These are phyloP conservation scores for Pangasianodon hypophthalmus DNA, from an alignment of 2,113 vertebrate genomes.

Conservation along the genomic window DNA sequence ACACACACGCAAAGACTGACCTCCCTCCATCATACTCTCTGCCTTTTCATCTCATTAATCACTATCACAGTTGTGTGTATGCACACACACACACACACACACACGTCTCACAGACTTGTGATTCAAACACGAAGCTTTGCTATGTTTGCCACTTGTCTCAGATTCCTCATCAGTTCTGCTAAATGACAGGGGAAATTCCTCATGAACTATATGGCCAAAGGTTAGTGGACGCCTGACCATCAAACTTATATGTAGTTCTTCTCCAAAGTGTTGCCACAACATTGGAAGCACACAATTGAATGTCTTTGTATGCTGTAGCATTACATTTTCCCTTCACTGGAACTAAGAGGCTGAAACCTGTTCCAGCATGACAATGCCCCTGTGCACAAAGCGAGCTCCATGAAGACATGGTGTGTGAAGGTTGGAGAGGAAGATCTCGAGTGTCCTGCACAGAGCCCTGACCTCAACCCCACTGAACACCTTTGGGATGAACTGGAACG, in stretches of 20 bases:
- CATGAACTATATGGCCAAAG: too few relatives aligned
- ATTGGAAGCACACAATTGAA: neutral
- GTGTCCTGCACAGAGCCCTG: too few relatives aligned
- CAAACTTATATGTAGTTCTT: neutral
- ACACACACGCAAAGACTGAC: conserved; percentile 30
- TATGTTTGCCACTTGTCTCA: neutral
- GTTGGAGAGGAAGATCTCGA: too few relatives aligned
- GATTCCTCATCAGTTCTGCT: neutral
- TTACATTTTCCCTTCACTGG: too few relatives aligned
- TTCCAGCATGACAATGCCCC: too few relatives aligned
- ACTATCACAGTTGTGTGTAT: conserved; percentile 13
- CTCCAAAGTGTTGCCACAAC: neutral
- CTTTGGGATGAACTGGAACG: neutral
- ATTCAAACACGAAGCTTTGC: neutral
- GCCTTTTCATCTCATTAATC: conserved; percentile 48
- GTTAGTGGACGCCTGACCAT: too few relatives aligned
- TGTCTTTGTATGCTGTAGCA: too few relatives aligned
- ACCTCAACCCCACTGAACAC: too few relatives aligned
- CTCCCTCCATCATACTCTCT: conserved; percentile 10
- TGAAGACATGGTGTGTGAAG: too few relatives aligned
- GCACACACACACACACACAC: conserved; percentile 20
- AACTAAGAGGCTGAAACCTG: too few relatives aligned
- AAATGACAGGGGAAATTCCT: neutral
- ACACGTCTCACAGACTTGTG: neutral
- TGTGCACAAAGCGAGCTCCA: too few relatives aligned